A percentile compares a stretch with the other conserved stretches of the same genome.
These are phyloP conservation scores for Spheniscus mendiculus DNA, from an alignment of 2,113 vertebrate genomes.

Conservation along the genomic window DNA sequence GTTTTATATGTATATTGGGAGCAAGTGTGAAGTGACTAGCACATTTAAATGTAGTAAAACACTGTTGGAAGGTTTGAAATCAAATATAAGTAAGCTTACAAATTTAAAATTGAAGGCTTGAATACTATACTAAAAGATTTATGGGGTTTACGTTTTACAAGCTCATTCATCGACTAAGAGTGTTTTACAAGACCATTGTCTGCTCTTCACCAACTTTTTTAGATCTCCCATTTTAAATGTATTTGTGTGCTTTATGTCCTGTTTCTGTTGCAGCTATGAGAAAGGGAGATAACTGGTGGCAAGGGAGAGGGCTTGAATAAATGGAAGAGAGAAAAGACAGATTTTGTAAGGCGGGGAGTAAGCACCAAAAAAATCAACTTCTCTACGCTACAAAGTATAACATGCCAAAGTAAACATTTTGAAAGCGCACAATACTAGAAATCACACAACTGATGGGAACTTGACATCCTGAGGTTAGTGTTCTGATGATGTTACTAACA, in stretches of 20 bases:
- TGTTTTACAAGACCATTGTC: background rate
- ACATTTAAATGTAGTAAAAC: background rate
- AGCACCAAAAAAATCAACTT: background rate
- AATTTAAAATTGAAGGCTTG: background rate
- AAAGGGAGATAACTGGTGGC: background rate
- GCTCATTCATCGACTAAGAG: background rate
- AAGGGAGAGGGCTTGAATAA: background rate
- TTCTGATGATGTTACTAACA: background rate
- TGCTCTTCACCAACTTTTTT: background rate
- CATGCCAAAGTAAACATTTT: slow-evolving; percentile 47
- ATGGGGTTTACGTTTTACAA: background rate
- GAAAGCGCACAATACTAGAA: slow-evolving; percentile 39
- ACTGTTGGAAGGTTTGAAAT: background rate
- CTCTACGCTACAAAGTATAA: background rate
- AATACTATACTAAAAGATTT: background rate
- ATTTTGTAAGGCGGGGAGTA: slow-evolving; percentile 9
- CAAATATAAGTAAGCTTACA: background rate
- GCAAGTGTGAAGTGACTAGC: background rate
- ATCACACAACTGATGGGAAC: slow-evolving; percentile 30
- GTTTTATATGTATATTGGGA: background rate
- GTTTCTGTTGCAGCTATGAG: slow-evolving; percentile 21
- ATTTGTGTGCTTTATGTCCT: background rate
- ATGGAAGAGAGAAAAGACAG: slow-evolving; percentile 6
- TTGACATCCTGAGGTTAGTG: slow-evolving; percentile 38
- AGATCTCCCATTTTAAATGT: background rate